Evolutionary conservation across 2,797 vertebrate genomes (phyloP).

Genomic region (Microchirus variegatus): DNA sequence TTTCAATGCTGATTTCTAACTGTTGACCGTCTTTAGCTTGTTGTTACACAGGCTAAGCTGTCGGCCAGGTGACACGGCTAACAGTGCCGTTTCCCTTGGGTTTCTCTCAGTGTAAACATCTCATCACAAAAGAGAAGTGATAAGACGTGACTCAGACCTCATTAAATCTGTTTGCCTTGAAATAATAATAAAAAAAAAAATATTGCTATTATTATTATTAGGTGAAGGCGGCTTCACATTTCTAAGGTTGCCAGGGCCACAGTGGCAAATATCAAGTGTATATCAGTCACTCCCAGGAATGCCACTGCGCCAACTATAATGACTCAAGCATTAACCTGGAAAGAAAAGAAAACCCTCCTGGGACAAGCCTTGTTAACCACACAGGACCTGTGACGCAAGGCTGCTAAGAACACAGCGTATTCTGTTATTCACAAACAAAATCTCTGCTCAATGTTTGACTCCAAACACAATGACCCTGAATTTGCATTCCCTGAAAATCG

Average conservation of each 20-base stretch:
- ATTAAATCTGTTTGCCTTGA: not conserved
- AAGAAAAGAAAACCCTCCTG: slow-evolving; percentile 4
- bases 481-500: not conserved
- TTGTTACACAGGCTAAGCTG: too few species aligned
- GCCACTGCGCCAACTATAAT: slow-evolving; percentile 3
- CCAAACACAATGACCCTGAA: slow-evolving; percentile 11
- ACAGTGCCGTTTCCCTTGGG: too few species aligned
- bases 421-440: slow-evolving; percentile 2
- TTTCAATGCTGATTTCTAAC: too few species aligned
- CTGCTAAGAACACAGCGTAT: slow-evolving; percentile 23
- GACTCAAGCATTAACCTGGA: slow-evolving; percentile 29
- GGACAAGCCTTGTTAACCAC: slow-evolving; percentile 6
- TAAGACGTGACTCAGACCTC: not conserved
- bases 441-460: slow-evolving; percentile 10
- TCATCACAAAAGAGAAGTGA: too few species aligned
- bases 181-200: not conserved
- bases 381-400: slow-evolving; percentile 38
- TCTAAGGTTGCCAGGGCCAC: slow-evolving; percentile 7
- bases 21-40: too few species aligned
- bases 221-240: not conserved
- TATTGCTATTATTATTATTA: not conserved
- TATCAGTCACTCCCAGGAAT: slow-evolving; percentile 30
- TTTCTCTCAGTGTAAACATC: too few species aligned
- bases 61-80: too few species aligned
- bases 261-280: slow-evolving; percentile 28